Conservation (phyloP, 2,113 vertebrate genomes). For the Donacobius atricapilla region DNA sequence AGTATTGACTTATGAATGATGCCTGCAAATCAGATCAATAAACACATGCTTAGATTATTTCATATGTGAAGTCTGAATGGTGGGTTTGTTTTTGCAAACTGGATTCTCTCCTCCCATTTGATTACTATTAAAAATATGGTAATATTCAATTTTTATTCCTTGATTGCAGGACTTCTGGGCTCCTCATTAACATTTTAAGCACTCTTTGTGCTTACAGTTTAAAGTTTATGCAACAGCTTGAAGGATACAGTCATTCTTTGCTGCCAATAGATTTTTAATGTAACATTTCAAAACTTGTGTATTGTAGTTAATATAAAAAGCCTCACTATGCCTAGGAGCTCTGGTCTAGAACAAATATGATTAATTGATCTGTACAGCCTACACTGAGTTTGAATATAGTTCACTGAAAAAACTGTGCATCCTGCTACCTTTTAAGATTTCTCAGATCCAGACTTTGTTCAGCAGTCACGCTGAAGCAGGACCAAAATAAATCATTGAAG, state of each 20-base stretch:
- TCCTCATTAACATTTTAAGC: neutral
- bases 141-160: neutral
- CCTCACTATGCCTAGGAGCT: neutral
- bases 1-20: neutral
- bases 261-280: neutral
- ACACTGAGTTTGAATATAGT: neutral
- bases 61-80: neutral
- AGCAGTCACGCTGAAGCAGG: neutral
- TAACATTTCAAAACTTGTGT: neutral
- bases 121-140: neutral
- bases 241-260: neutral
- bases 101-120: neutral
- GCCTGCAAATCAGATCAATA: neutral
- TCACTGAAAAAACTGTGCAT: neutral
- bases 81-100: neutral
- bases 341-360: neutral
- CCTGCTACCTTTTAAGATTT: neutral
- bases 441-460: neutral
- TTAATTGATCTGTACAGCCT: neutral
- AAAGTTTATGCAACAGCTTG: neutral
- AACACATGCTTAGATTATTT: neutral
- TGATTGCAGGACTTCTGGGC: neutral
- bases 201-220: neutral
- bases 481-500: slow-evolving; percentile 27
- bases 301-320: neutral